Evolutionary conservation across 2,888 invertebrate species (phyloP).

Genomic region (Temnothorax ravouxi): DNA sequence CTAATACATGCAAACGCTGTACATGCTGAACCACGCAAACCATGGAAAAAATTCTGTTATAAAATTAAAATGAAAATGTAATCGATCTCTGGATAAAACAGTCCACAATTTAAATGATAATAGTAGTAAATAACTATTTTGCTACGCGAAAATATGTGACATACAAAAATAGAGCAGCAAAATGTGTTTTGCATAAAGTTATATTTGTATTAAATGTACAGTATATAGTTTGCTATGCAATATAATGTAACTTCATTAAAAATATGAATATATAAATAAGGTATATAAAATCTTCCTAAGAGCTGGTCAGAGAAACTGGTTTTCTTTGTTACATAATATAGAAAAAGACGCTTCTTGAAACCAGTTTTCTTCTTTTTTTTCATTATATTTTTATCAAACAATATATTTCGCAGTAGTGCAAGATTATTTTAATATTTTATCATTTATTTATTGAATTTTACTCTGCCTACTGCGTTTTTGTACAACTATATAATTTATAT

Average conservation of each 20-base stretch:
- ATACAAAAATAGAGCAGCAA: slow-evolving; percentile 18
- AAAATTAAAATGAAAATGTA: background rate
- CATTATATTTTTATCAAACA: slow-evolving; percentile 1
- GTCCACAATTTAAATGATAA: slow-evolving; percentile 13
- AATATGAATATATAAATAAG: slow-evolving; percentile 37
- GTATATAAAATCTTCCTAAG: background rate
- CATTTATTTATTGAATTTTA: slow-evolving; percentile 36
- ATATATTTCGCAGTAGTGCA: slow-evolving; percentile 26
- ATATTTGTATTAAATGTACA: slow-evolving; percentile 47
- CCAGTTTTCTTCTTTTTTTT: background rate
- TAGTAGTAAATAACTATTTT: slow-evolving; percentile 9
- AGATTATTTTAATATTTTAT: slow-evolving; percentile 28
- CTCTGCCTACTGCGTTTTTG: background rate
- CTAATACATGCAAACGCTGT: slow-evolving; percentile 32
- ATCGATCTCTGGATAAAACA: background rate
- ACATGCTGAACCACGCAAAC: slow-evolving; percentile 43
- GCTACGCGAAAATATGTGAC: background rate
- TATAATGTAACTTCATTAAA: slow-evolving; percentile 17
- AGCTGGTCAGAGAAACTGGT: background rate
- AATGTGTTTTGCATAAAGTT: background rate
- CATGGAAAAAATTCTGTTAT: slow-evolving; percentile 22
- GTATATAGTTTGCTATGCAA: background rate
- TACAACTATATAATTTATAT: background rate
- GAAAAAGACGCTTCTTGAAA: background rate
- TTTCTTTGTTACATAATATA: background rate